A percentile compares a stretch with the other conserved stretches of the same genome.
phyloP scores from a whole-genome alignment of 2,888 invertebrate genomes.

The Troides aeacus region DNA sequence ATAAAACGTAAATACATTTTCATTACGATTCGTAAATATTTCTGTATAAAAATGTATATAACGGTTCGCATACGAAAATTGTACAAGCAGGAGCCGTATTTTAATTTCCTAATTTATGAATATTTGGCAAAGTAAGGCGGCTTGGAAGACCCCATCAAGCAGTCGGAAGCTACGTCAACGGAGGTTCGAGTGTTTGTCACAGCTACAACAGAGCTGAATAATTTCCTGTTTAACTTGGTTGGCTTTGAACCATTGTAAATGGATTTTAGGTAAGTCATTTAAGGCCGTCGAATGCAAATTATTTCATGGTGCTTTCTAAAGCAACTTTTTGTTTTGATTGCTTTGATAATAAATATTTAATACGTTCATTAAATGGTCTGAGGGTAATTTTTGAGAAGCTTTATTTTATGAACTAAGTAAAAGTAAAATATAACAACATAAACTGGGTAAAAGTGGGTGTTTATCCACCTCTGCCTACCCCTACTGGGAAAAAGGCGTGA shows the following conservation, averaged over 20 bases:
- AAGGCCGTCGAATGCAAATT: slow-evolving; percentile 18
- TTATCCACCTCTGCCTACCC: too few species aligned
- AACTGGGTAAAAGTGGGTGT: too few species aligned
- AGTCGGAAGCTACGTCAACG: slow-evolving; percentile 71
- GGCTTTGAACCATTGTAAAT: slow-evolving; percentile 66
- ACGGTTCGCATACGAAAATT: slow-evolving; percentile 60
- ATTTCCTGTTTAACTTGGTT: slow-evolving; percentile 74
- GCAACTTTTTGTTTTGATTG: too few species aligned
- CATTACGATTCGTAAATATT: too few species aligned
- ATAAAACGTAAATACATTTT: too few species aligned
- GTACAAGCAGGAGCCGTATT: slow-evolving; percentile 58
- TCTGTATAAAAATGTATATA: neutral
- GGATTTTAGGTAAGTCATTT: slow-evolving; percentile 46
- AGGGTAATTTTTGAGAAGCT: too few species aligned
- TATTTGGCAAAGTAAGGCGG: slow-evolving; percentile 63
- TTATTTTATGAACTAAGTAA: too few species aligned
- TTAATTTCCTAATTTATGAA: slow-evolving; percentile 78
- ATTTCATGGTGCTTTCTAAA: neutral
- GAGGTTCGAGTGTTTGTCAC: slow-evolving; percentile 57
- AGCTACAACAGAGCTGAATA: slow-evolving; percentile 63
- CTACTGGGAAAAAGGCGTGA: too few species aligned
- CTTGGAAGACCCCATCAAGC: slow-evolving; percentile 68
- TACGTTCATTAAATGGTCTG: too few species aligned
- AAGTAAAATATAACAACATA: too few species aligned
- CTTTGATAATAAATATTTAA: too few species aligned